Evolutionary conservation across 2,888 invertebrate genomes (phyloP).

Genomic region (Netelia inedita): DNA sequence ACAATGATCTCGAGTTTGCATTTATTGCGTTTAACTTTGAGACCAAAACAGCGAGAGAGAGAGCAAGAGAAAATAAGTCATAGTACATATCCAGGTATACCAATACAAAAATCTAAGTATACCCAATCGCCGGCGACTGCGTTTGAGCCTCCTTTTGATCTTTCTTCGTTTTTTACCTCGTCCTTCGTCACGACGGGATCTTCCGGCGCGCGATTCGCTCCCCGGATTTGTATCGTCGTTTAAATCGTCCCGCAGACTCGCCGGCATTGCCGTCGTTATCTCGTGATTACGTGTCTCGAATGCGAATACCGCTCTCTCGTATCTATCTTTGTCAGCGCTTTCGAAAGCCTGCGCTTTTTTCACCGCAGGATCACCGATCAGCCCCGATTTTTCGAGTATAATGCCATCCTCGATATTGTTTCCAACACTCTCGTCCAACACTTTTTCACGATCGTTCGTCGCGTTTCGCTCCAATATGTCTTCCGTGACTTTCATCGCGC

Average conservation of each 20-base stretch:
- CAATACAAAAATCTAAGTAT: constrained; percentile 76
- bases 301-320: constrained; percentile 70
- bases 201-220: constrained; percentile 76
- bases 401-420: constrained; percentile 22
- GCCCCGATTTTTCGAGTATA: constrained; percentile 30
- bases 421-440: constrained; percentile 2
- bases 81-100: constrained; percentile 67
- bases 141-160: constrained; percentile 81
- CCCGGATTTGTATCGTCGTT: constrained; percentile 61
- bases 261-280: constrained; percentile 48
- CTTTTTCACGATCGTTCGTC: constrained; percentile 39
- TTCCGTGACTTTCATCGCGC: neutral
- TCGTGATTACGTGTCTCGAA: constrained; percentile 68
- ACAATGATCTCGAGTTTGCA: neutral
- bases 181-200: constrained; percentile 79
- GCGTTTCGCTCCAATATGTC: constrained; percentile 18
- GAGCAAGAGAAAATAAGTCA: neutral
- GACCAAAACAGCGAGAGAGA: neutral
- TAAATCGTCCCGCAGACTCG: constrained; percentile 55
- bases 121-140: constrained; percentile 83
- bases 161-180: constrained; percentile 82
- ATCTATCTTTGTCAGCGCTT: constrained; percentile 63
- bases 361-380: constrained; percentile 26
- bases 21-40: neutral
- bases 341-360: constrained; percentile 6